Base-by-base conservation (phyloP, 2,888 invertebrate genomes). In the Chalcosyrphus nemorum region DNA sequence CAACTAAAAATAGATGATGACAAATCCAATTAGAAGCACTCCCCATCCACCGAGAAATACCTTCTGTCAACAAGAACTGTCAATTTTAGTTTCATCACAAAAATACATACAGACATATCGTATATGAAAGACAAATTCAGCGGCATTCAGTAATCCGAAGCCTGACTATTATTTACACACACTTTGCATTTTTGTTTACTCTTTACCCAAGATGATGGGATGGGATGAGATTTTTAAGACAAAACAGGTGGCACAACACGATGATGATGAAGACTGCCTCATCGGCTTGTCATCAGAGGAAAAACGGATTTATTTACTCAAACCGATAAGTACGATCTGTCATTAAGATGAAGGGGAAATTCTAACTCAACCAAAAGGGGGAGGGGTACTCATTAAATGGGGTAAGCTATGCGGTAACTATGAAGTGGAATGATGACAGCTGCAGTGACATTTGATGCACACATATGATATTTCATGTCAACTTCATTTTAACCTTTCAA, bases 41-140 rank as follows among this genome's bases (percentile, higher is more conserved):
- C 47, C 17, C 4, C 27, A 24, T 24, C 17, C 7, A 29, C 50
- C 52, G 27, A 35, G 45, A 56, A 47, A 50, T 24, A 4, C 50
- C 56, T 59, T 77, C 68, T 77, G 61, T 68, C 76, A 77, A 77
- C 68, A 70, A 41, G 15, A 32, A 21, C 35, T 63, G 72, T 72
- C 72, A 72, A 11, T 47, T 47, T 38, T 27, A 17, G 41, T 29
- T 43, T 54, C 32, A 54, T 54, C 61, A 32, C 41, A 15, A 29
- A 21, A 59, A 41, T 57, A n/a, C n/a, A n/a, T n/a, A n/a, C n/a
- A n/a, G n/a, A n/a, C n/a, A n/a, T n/a, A n/a, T n/a, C n/a, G n/a
- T n/a, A 43, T 15, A 41, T 21, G 15, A 50, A 27, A 38, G 57
- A 45, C 9, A 38, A 59, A 17, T 13, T 35, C 50, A 54, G 57